Evolutionary conservation across 2,113 vertebrate genomes (phyloP).

Genomic region (Triplophysa tibetana): DNA sequence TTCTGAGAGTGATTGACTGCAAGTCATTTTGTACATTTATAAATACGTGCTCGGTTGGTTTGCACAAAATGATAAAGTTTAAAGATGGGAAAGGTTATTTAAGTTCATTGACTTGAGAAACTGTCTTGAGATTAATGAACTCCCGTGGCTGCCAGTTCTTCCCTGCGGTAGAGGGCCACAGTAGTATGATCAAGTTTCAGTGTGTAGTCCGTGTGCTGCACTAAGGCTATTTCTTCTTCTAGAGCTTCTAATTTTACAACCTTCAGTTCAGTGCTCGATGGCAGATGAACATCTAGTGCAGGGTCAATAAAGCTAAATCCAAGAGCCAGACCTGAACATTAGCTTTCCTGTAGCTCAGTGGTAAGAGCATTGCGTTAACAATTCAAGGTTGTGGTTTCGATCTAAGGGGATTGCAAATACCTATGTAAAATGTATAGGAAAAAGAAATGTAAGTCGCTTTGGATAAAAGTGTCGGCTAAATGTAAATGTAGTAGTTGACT

Average conservation of each 20-base stretch:
- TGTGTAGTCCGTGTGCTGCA: slow-evolving; percentile 35
- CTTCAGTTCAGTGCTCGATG: neutral
- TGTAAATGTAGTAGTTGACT: too few relatives aligned
- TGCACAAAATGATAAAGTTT: neutral
- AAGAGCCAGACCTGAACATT: too few relatives aligned
- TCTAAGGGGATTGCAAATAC: too few relatives aligned
- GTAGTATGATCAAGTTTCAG: slow-evolving; percentile 43
- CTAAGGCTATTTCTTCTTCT: slow-evolving; percentile 46
- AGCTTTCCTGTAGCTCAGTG: too few relatives aligned
- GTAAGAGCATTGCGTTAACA: too few relatives aligned
- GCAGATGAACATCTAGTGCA: neutral
- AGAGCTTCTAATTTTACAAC: slow-evolving; percentile 24
- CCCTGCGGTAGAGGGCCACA: slow-evolving; percentile 6
- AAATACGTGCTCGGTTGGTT: neutral
- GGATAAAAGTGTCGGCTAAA: too few relatives aligned
- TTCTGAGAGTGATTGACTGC: neutral
- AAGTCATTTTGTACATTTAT: neutral
- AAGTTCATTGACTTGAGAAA: neutral
- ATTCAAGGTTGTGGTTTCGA: too few relatives aligned
- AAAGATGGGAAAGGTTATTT: neutral
- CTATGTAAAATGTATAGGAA: too few relatives aligned
- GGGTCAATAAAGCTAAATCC: neutral
- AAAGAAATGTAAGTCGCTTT: too few relatives aligned
- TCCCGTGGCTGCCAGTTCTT: slow-evolving; percentile 3
- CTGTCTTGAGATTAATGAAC: neutral